Evolutionary conservation across 1,140 invertebrate species (phyloP).

Genomic region (Holotrichia oblita): DNA sequence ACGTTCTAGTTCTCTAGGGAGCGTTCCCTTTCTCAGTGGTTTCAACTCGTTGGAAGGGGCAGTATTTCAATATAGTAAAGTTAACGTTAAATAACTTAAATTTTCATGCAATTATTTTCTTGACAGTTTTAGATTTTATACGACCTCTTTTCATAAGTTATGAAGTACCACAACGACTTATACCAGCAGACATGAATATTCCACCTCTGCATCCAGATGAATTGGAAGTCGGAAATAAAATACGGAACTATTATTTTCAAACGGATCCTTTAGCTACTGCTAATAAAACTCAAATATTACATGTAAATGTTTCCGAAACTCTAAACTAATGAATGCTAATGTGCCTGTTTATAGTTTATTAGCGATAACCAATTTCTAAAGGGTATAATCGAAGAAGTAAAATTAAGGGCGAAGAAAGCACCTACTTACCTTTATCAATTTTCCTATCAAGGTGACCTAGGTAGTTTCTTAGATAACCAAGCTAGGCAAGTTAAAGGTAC

Average conservation of each 20-base stretch:
- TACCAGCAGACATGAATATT: constrained; percentile 34
- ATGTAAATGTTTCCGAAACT: neutral
- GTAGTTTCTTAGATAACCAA: constrained; percentile 34
- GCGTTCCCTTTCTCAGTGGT: constrained; percentile 33
- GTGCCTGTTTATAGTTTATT: constrained; percentile 22
- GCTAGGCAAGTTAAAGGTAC: constrained; percentile 38
- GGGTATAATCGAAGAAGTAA: constrained; percentile 38
- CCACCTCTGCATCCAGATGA: constrained; percentile 38
- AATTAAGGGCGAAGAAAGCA: constrained; percentile 31
- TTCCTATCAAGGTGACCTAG: constrained; percentile 39
- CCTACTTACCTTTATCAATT: constrained; percentile 38
- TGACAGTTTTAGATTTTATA: constrained; percentile 29
- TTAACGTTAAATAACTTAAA: neutral
- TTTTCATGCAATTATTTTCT: neutral
- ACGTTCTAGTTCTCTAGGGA: constrained; percentile 1
- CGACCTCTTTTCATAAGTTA: constrained; percentile 36
- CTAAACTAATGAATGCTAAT: neutral
- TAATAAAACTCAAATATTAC: constrained; percentile 38
- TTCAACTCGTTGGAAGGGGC: constrained; percentile 38
- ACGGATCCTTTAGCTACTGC: constrained; percentile 32
- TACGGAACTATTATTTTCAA: constrained; percentile 25
- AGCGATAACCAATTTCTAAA: constrained; percentile 35
- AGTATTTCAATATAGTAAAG: constrained; percentile 39
- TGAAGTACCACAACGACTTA: constrained; percentile 37
- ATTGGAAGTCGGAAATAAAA: constrained; percentile 27